Conservation (phyloP, 1,140 invertebrate genomes). For the Pemphigus obesinymphae region DNA sequence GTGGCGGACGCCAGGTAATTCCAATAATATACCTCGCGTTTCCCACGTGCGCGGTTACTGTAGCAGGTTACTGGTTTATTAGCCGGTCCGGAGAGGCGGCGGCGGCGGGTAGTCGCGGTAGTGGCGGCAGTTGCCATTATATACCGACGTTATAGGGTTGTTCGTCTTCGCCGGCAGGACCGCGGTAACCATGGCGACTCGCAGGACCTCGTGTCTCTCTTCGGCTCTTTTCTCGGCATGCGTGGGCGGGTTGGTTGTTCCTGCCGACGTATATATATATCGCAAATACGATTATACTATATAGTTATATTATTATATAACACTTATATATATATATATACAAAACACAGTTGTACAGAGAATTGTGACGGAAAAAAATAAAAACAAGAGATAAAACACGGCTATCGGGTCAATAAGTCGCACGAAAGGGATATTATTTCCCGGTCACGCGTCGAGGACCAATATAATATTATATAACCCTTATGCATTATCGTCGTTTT, state of each 20-base stretch:
- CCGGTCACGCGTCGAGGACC: not conserved
- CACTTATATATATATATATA: not conserved
- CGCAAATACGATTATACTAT: not conserved
- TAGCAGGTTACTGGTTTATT: too few relatives aligned
- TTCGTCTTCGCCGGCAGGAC: constrained; percentile 27
- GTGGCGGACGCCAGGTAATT: too few relatives aligned
- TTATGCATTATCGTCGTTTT: not conserved
- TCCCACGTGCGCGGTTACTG: too few relatives aligned
- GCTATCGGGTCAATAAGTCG: not conserved
- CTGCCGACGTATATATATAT: not conserved
- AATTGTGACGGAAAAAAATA: not conserved
- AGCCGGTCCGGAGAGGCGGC: not conserved
- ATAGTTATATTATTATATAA: too few relatives aligned
- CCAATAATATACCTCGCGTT: too few relatives aligned
- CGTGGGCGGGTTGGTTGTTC: not conserved
- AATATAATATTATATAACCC: too few relatives aligned
- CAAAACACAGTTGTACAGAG: not conserved
- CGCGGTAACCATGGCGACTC: constrained; percentile 19
- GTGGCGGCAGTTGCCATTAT: constrained; percentile 22
- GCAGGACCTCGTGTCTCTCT: not conserved
- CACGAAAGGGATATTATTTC: not conserved
- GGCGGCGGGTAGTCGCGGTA: not conserved
- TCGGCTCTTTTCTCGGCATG: not conserved
- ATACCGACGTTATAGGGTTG: not conserved
- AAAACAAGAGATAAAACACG: not conserved